These are phyloP conservation scores for Acanthosepion pharaonis DNA, from an alignment of 2,888 invertebrate species.

Conservation along the genomic window DNA sequence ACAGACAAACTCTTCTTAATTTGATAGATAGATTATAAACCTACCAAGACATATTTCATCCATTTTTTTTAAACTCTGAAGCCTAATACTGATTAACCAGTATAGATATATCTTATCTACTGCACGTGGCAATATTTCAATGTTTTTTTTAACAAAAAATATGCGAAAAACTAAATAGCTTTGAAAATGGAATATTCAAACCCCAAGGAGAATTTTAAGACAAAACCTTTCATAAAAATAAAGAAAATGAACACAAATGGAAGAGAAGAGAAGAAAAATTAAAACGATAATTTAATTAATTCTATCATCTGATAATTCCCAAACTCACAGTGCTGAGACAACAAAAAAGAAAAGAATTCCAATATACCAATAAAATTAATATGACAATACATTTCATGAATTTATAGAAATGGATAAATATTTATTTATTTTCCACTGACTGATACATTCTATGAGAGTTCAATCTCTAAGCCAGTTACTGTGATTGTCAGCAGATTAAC, in stretches of 20 bases:
- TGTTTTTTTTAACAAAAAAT: neutral
- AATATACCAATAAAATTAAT: neutral
- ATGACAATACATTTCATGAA: neutral
- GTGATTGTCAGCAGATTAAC: no score
- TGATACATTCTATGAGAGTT: neutral
- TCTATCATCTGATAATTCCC: neutral
- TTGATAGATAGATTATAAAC: neutral
- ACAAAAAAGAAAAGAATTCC: neutral
- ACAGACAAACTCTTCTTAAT: no score
- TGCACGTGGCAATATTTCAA: neutral
- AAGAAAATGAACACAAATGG: neutral
- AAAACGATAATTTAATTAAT: neutral
- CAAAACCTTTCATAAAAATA: neutral
- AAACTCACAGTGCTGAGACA: neutral
- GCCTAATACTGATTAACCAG: neutral
- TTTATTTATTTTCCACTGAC: neutral
- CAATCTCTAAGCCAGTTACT: neutral
- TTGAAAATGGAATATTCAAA: neutral
- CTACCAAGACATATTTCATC: neutral
- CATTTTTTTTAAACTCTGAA: neutral
- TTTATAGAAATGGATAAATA: neutral
- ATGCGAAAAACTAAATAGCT: neutral
- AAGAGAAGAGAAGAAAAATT: neutral
- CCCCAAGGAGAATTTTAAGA: neutral
- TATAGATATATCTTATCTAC: neutral